Conservation (phyloP, 1,140 invertebrate species). For the Euschistus heros region DNA sequence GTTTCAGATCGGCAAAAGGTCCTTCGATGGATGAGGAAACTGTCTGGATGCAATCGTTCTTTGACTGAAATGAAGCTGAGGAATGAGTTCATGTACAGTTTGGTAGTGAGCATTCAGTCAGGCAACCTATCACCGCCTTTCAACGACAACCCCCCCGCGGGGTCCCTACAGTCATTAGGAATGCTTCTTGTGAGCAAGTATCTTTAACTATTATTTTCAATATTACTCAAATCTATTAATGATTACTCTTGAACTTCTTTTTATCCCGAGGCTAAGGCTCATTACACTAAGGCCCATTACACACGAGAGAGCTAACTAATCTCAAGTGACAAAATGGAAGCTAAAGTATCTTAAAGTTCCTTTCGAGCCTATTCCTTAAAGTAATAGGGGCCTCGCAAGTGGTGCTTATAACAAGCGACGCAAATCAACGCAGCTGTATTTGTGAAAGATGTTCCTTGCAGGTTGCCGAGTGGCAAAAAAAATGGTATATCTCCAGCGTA, state of each 20-base stretch:
- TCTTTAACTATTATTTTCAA: neutral
- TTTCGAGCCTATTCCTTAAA: too few species aligned
- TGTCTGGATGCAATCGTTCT: conserved; percentile 34
- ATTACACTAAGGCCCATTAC: too few species aligned
- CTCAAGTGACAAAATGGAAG: too few species aligned
- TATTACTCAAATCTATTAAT: neutral
- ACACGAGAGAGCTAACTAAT: too few species aligned
- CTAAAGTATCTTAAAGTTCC: too few species aligned
- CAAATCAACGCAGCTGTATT: too few species aligned
- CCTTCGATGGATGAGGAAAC: conserved; percentile 39
- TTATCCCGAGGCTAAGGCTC: too few species aligned
- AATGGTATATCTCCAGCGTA: too few species aligned
- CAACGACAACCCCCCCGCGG: conserved; percentile 34
- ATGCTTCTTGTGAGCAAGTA: conserved; percentile 34
- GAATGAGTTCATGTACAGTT: conserved; percentile 42
- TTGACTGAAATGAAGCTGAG: conserved; percentile 39
- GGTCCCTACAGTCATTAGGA: conserved; percentile 34
- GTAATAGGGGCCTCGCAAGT: too few species aligned
- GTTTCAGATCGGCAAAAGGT: conserved; percentile 33
- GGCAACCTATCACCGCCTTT: conserved; percentile 38
- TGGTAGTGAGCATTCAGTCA: conserved; percentile 38
- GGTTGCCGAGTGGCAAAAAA: too few species aligned
- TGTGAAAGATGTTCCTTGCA: too few species aligned
- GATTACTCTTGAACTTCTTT: neutral
- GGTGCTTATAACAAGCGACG: too few species aligned